Conservation (phyloP, 2,797 vertebrate genomes). For the Sciurus vulgaris region DNA sequence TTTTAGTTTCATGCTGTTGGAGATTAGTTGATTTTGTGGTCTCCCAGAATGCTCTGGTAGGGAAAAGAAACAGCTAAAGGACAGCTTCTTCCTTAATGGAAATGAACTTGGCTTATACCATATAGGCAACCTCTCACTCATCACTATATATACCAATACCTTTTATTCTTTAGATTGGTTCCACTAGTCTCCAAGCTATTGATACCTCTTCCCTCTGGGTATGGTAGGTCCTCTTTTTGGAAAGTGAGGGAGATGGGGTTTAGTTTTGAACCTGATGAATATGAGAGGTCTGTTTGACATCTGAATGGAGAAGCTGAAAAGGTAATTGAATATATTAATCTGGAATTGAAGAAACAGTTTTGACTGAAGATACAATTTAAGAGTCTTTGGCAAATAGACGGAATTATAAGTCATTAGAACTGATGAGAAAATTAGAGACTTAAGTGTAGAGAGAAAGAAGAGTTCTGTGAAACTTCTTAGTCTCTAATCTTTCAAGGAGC, state of each 20-base stretch:
- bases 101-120: background rate
- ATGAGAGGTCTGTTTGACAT: conserved; percentile 49
- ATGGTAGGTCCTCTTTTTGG: background rate
- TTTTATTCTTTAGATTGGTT: conserved; percentile 54
- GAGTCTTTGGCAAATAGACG: conserved; percentile 28
- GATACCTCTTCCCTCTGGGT: background rate
- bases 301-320: conserved; percentile 36
- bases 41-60: conserved; percentile 16
- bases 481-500: background rate
- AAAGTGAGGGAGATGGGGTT: conserved; percentile 35
- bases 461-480: background rate
- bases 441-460: conserved; percentile 52
- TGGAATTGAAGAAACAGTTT: conserved; percentile 56
- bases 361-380: conserved; percentile 24
- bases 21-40: conserved; percentile 57
- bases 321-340: conserved; percentile 29
- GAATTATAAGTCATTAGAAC: conserved; percentile 51
- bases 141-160: background rate
- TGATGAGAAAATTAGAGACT: conserved; percentile 10
- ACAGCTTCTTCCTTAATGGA: background rate
- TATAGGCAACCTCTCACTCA: conserved; percentile 10
- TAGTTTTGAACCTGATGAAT: conserved; percentile 46
- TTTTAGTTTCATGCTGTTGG: conserved; percentile 66
- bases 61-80: conserved; percentile 41
- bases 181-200: background rate